A percentile compares a stretch with the other conserved stretches of the same genome.
These are phyloP conservation scores for Drosophila navojoa DNA, from an alignment of 1,140 invertebrate species.

Conservation along the genomic window DNA sequence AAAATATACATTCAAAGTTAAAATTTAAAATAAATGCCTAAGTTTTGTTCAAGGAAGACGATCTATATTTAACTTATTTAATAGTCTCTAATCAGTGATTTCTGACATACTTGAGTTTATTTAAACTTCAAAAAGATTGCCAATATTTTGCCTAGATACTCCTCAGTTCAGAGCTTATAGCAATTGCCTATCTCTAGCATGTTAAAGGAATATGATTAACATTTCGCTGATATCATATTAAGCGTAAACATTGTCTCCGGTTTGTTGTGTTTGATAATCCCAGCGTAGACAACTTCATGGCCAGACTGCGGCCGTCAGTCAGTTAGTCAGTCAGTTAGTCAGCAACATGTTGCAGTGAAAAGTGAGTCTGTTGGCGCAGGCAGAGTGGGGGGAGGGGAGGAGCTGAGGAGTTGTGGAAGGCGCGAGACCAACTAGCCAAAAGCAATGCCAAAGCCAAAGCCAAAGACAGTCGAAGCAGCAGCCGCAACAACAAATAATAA, in stretches of 20 bases:
- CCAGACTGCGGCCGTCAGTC: constrained; percentile 11
- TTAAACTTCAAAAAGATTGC: too few relatives aligned
- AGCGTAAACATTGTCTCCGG: constrained; percentile 28
- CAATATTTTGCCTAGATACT: too few relatives aligned
- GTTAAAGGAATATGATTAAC: not conserved
- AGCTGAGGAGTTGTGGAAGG: constrained; percentile 3
- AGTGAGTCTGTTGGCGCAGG: constrained; percentile 61
- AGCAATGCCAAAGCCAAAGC: constrained; percentile 11
- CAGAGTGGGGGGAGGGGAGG: not conserved
- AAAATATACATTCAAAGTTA: too few relatives aligned
- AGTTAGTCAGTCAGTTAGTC: constrained; percentile 44
- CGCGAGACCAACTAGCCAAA: constrained; percentile 17
- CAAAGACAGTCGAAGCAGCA: constrained; percentile 16
- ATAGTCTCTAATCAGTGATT: too few relatives aligned
- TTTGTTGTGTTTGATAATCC: constrained; percentile 44
- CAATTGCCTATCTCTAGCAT: too few relatives aligned
- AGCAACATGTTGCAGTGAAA: constrained; percentile 63
- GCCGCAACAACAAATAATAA: constrained; percentile 63
- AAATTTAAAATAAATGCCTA: too few relatives aligned
- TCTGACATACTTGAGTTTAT: too few relatives aligned
- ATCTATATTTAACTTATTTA: too few relatives aligned
- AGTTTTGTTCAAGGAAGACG: too few relatives aligned
- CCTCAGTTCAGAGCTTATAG: not conserved
- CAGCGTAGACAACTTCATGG: constrained; percentile 33
- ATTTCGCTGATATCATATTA: not conserved